These are phyloP conservation scores for Falco columbarius DNA, from an alignment of 2,797 vertebrate genomes.

Conservation along the genomic window DNA sequence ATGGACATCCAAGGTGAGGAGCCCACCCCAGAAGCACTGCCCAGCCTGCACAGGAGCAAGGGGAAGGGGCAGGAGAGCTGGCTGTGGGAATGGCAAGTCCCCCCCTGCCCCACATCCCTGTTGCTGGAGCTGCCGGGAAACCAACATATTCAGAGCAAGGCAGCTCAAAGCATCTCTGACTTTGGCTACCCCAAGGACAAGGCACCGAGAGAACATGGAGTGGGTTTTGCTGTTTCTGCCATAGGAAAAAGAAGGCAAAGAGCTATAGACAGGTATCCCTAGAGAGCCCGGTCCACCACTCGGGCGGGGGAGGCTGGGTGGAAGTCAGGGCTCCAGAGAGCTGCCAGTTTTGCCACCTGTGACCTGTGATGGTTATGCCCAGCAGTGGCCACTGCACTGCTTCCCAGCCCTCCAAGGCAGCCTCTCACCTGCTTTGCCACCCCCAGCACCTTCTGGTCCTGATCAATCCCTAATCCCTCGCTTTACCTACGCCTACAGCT, in stretches of 20 bases:
- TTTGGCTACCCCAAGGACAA: not conserved
- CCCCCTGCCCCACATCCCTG: too few relatives aligned
- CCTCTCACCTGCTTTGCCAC: not conserved
- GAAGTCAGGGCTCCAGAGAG: not conserved
- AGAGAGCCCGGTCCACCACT: not conserved
- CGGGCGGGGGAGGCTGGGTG: rapidly evolving
- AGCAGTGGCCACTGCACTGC: not conserved
- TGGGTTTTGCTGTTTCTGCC: not conserved
- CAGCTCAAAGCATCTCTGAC: not conserved
- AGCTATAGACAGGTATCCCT: not conserved
- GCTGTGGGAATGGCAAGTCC: rapidly evolving
- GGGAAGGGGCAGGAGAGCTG: not conserved
- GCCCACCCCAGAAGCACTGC: not conserved
- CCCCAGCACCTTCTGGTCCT: not conserved
- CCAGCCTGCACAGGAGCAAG: not conserved
- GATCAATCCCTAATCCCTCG: rapidly evolving
- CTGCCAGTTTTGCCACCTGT: not conserved
- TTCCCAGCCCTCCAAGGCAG: not conserved
- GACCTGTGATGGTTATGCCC: rapidly evolving
- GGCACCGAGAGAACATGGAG: not conserved
- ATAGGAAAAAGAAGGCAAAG: not conserved
- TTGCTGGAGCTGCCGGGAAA: not conserved
- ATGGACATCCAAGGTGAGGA: not conserved
- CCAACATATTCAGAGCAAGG: not conserved
- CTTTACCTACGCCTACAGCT: not conserved